phyloP scores from a whole-genome alignment of 2,797 vertebrate species.

The Chiroxiphia lanceolata region DNA sequence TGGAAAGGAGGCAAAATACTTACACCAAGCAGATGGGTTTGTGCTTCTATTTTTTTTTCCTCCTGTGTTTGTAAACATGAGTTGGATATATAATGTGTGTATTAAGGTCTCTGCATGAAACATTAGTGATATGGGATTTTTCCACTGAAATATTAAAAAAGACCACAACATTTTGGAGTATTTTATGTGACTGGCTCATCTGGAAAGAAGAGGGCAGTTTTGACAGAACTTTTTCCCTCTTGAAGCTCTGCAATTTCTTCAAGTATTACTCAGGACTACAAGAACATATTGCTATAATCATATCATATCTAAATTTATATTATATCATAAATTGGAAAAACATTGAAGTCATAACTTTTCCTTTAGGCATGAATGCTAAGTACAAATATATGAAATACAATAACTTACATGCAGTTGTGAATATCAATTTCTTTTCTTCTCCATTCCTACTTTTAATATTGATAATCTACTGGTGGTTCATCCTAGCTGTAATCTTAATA shows the following conservation, averaged over 20 bases:
- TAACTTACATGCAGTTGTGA: not conserved
- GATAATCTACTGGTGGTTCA: not conserved
- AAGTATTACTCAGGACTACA: not conserved
- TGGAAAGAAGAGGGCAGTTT: not conserved
- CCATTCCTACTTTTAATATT: not conserved
- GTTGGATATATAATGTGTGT: not conserved
- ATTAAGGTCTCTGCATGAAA: not conserved
- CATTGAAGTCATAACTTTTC: not conserved
- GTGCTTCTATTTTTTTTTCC: accelerated
- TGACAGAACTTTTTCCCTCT: not conserved
- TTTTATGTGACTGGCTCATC: not conserved
- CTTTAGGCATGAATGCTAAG: not conserved
- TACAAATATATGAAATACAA: not conserved
- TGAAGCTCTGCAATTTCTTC: not conserved
- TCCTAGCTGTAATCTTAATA: not conserved
- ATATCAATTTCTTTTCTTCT: not conserved
- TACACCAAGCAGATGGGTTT: not conserved
- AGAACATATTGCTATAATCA: not conserved
- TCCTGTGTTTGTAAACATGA: not conserved
- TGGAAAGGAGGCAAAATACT: not conserved
- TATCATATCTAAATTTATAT: not conserved
- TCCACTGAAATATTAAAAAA: not conserved
- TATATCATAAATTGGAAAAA: not conserved
- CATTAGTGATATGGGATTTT: not conserved
- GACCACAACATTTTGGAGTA: not conserved